Conservation (phyloP, 2,888 invertebrate genomes). For the Philereme vetulata region DNA sequence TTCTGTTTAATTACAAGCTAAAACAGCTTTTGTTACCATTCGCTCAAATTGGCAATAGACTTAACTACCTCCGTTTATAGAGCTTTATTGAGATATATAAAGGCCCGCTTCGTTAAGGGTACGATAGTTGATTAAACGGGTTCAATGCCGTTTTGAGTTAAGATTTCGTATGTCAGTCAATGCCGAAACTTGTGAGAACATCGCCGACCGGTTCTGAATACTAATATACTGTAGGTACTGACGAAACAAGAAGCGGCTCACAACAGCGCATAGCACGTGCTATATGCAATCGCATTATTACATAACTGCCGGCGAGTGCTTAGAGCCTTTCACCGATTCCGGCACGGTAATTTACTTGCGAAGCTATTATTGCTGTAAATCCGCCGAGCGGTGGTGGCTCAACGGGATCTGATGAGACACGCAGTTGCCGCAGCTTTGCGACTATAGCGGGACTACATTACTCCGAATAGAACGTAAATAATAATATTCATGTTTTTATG, state of each 20-base stretch:
- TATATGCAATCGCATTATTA: constrained; percentile 51
- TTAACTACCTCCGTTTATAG: constrained; percentile 34
- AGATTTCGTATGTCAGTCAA: constrained; percentile 26
- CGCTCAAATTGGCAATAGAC: constrained; percentile 34
- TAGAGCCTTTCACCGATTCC: constrained; percentile 66
- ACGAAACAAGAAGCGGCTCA: constrained; percentile 42
- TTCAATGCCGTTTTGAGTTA: constrained; percentile 28
- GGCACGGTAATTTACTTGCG: constrained; percentile 63
- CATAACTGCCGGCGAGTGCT: constrained; percentile 59
- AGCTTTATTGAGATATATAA: constrained; percentile 36
- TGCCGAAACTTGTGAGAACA: constrained; percentile 48
- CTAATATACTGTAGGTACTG: constrained; percentile 35
- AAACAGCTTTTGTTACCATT: constrained; percentile 49
- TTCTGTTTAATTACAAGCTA: constrained; percentile 43
- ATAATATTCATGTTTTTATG: no score
- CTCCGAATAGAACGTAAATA: constrained; percentile 8
- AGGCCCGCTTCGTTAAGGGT: constrained; percentile 23
- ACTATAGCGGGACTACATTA: constrained; percentile 29
- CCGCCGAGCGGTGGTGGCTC: constrained; percentile 43
- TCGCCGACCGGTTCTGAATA: constrained; percentile 44
- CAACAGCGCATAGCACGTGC: constrained; percentile 44
- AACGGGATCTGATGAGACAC: constrained; percentile 50
- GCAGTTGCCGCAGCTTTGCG: constrained; percentile 27
- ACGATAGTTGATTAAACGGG: constrained; percentile 31
- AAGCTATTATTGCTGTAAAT: constrained; percentile 60